Evolutionary conservation across 1,140 invertebrate species (phyloP).

Genomic region (Periplaneta americana): DNA sequence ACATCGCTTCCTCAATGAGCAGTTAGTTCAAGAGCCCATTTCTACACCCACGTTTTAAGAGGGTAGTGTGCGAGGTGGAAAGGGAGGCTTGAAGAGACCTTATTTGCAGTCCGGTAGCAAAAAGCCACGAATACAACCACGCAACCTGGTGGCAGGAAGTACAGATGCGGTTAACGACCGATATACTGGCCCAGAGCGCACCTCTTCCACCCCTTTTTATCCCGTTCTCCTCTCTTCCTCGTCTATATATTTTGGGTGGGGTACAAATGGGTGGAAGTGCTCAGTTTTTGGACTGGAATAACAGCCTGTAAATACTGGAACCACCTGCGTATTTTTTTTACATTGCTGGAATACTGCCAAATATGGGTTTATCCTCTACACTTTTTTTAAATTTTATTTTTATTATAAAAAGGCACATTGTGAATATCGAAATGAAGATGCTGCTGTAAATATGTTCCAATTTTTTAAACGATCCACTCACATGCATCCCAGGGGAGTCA

Average conservation of each 20-base stretch:
- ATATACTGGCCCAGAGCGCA: not conserved
- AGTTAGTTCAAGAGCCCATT: not conserved
- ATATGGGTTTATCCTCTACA: not conserved
- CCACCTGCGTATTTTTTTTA: not conserved
- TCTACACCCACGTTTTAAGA: not conserved
- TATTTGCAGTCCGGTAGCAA: not conserved
- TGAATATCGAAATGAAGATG: not conserved
- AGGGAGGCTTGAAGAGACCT: too few species aligned
- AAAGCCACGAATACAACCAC: not conserved
- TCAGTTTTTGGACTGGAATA: not conserved
- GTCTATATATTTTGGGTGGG: not conserved
- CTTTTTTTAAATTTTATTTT: not conserved
- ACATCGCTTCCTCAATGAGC: not conserved
- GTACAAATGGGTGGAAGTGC: not conserved
- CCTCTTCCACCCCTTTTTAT: not conserved
- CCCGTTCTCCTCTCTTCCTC: not conserved
- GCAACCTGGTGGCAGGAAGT: not conserved
- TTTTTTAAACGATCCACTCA: not conserved
- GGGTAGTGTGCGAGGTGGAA: too few species aligned
- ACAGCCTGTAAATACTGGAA: not conserved
- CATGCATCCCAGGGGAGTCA: not conserved
- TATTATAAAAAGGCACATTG: not conserved
- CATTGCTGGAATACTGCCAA: not conserved
- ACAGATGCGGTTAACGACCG: not conserved
- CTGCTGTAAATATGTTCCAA: not conserved